Conservation (phyloP, 2,888 invertebrate species). For the Reticulitermes lucifugus region DNA sequence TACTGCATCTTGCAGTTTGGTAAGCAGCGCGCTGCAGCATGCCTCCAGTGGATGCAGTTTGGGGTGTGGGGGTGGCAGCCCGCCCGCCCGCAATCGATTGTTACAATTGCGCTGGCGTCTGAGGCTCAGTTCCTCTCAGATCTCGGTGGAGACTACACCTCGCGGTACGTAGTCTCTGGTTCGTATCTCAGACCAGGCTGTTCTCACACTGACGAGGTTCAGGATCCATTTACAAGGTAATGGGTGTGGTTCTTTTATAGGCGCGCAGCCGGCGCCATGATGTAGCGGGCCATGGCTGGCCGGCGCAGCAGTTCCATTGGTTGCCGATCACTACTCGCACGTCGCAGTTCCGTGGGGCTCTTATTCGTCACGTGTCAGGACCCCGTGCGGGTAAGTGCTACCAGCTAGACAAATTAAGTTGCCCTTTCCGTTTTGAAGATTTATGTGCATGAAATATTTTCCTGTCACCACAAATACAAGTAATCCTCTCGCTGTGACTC, state of each 20-base stretch:
- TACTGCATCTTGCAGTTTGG: too few species aligned
- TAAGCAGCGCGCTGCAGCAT: background rate
- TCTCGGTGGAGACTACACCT: slow-evolving; percentile 55
- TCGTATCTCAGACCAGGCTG: background rate
- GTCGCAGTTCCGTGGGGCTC: slow-evolving; percentile 70
- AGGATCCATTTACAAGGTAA: background rate
- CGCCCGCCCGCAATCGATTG: background rate
- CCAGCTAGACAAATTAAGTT: background rate
- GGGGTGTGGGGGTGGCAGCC: background rate
- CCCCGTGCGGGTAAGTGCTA: slow-evolving; percentile 72
- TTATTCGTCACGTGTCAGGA: slow-evolving; percentile 73
- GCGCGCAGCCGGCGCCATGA: slow-evolving; percentile 1
- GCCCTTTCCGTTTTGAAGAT: background rate
- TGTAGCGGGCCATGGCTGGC: slow-evolving; percentile 65
- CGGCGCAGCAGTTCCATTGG: slow-evolving; percentile 76
- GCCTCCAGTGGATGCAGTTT: background rate
- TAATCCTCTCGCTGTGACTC: too few species aligned
- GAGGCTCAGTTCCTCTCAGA: slow-evolving; percentile 56
- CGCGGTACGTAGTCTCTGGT: background rate
- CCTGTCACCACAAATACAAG: too few species aligned
- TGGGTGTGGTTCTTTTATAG: background rate
- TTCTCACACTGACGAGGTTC: background rate
- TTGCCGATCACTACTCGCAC: slow-evolving; percentile 74
- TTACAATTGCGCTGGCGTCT: background rate
- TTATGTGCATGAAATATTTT: too few species aligned